Evolutionary conservation across 64 coral and sea anemone genomes (phyloP).

Genomic region (Hydrozoanthus tunicans): DNA sequence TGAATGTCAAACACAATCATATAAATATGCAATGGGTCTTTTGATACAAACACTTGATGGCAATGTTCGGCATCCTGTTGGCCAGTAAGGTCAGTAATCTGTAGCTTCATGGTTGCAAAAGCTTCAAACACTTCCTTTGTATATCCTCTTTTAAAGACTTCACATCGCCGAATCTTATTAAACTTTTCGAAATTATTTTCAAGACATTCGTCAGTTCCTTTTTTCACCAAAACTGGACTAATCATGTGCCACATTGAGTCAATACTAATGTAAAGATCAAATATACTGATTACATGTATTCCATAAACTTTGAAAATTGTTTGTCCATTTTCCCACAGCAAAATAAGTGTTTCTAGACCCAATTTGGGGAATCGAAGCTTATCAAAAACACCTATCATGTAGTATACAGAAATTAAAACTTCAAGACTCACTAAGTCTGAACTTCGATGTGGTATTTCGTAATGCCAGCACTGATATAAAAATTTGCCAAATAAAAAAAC

Average conservation of each 20-base stretch:
- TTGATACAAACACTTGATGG: conserved; percentile 14
- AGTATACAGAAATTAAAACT: no score
- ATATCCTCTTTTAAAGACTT: not conserved
- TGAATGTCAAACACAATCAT: conserved; percentile 3
- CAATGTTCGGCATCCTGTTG: not conserved
- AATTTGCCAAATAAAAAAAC: not conserved
- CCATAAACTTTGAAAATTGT: not conserved
- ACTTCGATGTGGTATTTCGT: no score
- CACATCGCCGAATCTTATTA: not conserved
- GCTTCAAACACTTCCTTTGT: not conserved
- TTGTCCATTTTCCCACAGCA: no score
- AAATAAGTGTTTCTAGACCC: no score
- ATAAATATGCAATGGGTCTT: not conserved
- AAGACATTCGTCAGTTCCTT: not conserved
- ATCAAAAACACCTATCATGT: no score
- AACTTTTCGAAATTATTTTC: not conserved
- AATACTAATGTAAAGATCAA: not conserved
- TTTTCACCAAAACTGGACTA: not conserved
- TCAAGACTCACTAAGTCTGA: no score
- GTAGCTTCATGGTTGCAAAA: conserved; percentile 1
- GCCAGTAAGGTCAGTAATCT: not conserved
- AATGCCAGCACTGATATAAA: not conserved
- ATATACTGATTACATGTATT: not conserved
- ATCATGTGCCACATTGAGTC: not conserved
- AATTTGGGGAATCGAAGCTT: no score